Conservation (phyloP, 1,140 invertebrate genomes). For the Drosophila suzukii region DNA sequence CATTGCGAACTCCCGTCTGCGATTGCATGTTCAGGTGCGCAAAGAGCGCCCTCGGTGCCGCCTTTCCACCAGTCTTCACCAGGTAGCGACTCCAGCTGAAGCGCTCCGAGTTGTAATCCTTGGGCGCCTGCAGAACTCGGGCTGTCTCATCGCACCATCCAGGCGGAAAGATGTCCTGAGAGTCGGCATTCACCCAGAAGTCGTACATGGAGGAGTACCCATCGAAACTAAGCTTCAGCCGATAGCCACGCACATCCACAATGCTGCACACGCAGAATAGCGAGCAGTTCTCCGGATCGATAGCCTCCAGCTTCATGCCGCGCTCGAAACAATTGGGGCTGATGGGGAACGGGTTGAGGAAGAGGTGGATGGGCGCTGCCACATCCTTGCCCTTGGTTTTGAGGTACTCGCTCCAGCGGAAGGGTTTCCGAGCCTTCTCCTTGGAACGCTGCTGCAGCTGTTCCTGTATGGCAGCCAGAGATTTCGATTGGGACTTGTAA, state of each 20-base stretch:
- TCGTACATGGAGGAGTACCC: slow-evolving; percentile 95
- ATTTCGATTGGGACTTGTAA: not conserved
- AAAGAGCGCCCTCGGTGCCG: slow-evolving; percentile 93
- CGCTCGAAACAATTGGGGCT: slow-evolving; percentile 90
- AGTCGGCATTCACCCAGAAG: slow-evolving; percentile 97
- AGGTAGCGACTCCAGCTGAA: slow-evolving; percentile 96
- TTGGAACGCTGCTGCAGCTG: slow-evolving; percentile 6
- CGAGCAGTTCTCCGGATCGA: slow-evolving; percentile 95
- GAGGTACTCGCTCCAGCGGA: slow-evolving; percentile 76
- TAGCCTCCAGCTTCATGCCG: slow-evolving; percentile 97
- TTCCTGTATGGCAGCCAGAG: not conserved
- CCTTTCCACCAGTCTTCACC: slow-evolving; percentile 89
- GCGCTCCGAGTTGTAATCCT: slow-evolving; percentile 86
- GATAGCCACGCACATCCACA: slow-evolving; percentile 92
- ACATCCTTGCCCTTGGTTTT: slow-evolving; percentile 37
- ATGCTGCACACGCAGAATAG: slow-evolving; percentile 95
- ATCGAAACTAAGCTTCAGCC: slow-evolving; percentile 96
- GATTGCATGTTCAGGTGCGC: slow-evolving; percentile 84
- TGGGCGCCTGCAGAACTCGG: slow-evolving; percentile 90
- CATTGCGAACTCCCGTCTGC: slow-evolving; percentile 42
- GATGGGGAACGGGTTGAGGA: slow-evolving; percentile 91
- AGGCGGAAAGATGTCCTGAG: slow-evolving; percentile 94
- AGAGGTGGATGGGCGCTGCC: slow-evolving; percentile 90
- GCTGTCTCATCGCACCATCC: slow-evolving; percentile 96
- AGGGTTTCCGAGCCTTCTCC: slow-evolving; percentile 22